These are phyloP conservation scores for Emydura subglobosa DNA, from an alignment of 2,113 vertebrate genomes.

Conservation along the genomic window DNA sequence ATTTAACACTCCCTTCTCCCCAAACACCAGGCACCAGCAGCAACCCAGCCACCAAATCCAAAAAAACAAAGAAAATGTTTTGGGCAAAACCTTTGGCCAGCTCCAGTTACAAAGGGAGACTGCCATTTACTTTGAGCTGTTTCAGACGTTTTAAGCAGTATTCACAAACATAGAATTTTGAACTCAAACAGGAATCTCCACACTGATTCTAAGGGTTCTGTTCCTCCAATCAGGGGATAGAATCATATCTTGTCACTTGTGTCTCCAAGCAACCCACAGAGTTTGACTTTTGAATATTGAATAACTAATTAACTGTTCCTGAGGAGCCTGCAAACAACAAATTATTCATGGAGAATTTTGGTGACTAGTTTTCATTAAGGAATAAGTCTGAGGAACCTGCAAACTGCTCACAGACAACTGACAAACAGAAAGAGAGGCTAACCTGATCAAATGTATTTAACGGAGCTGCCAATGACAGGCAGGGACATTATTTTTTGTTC, in stretches of 20 bases:
- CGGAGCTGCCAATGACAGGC: background rate
- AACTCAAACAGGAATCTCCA: background rate
- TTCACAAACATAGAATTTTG: background rate
- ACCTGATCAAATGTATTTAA: background rate
- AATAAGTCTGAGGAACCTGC: background rate
- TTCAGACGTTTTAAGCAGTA: background rate
- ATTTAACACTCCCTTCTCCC: background rate
- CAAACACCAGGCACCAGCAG: background rate
- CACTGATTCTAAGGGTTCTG: background rate
- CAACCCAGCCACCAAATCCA: background rate
- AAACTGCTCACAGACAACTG: background rate
- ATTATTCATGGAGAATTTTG: background rate
- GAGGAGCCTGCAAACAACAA: background rate
- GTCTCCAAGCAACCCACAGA: background rate
- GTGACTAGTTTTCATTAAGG: background rate
- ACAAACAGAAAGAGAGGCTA: background rate
- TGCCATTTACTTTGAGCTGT: background rate
- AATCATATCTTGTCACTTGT: background rate
- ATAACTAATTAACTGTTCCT: background rate
- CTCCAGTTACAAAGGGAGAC: background rate
- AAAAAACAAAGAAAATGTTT: background rate
- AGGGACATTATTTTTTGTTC: background rate
- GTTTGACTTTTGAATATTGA: background rate
- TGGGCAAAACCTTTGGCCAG: background rate
- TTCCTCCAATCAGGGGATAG: background rate